Evolutionary conservation across 2,113 vertebrate species (phyloP), one percentile per base, ranked within the genome.

Genomic region (Ophthalmolycus amberensis): DNA sequence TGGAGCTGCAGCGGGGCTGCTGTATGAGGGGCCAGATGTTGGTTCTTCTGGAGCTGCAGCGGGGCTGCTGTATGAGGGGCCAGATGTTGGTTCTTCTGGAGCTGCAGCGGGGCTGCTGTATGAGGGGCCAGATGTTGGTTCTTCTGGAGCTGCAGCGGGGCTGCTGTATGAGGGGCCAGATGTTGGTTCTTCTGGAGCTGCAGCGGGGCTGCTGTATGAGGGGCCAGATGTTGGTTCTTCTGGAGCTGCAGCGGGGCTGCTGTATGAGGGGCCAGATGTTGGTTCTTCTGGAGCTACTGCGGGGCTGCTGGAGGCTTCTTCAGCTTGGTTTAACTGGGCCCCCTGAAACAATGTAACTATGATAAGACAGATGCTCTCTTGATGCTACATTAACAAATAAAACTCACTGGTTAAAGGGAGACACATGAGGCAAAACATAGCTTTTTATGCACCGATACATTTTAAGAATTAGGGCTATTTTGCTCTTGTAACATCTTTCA

Each of bases 281-380:
- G 27, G 66, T 46, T 76, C 60, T 2, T 86, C 79, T 52, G 52
- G 12, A n/a, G 68, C 25, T 5, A 16, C 66, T 46, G 84, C 38
- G 15, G 74, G 46, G 56, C 71, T 67, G 75, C 86, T 73, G 1
- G 78, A 80, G 20, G 64, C n/a, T 20, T 58, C 18, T 15, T 58
- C 52, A 27, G 25, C 52, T 82, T 46, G 16, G n/a, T 68, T 89
- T 20, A 90, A 84, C 77, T 91, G 72, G n/a, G 88, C 32, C 27
- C 75, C 83, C 89, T 94, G 72, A 63, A 72, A 87, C 18, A 69
- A 81, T 65, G 32, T 52, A 58, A 83, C 14, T 37, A 37, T 5
- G 63, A 52, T 16, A 9, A 40, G 6, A n/a, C 34, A 34, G 27
- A 56, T 58, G 15, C 5, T 18, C 29, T 67, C 60, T 54, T 20